Percentiles rank a stretch among this genome's conserved stretches.
Evolutionary conservation across 2,888 invertebrate species (phyloP).

Genomic region (Odontomyia ornata): DNA sequence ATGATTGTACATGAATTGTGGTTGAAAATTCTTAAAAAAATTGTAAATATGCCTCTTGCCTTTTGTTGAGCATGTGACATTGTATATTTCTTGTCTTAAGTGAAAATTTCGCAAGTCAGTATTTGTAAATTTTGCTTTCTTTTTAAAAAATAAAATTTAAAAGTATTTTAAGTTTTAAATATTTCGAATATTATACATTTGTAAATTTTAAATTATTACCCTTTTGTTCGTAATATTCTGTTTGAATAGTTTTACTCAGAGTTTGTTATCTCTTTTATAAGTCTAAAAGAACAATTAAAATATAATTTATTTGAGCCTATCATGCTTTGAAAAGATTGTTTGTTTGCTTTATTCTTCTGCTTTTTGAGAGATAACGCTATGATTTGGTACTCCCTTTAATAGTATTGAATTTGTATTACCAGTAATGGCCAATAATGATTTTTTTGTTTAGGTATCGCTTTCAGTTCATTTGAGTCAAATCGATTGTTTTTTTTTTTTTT

Average conservation of each 20-base stretch:
- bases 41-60: slow-evolving; percentile 27
- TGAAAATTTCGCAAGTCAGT: slow-evolving; percentile 18
- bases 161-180: not conserved
- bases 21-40: not conserved
- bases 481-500: too few relatives aligned
- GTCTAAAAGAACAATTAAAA: not conserved
- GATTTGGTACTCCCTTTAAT: too few relatives aligned
- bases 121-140: not conserved
- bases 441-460: too few relatives aligned
- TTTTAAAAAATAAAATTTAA: not conserved
- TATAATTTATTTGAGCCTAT: slow-evolving; percentile 22
- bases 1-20: not conserved
- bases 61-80: slow-evolving; percentile 18
- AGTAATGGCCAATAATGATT: too few relatives aligned
- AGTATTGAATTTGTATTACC: too few relatives aligned
- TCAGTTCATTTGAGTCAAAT: too few relatives aligned
- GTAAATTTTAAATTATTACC: slow-evolving; percentile 28
- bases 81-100: not conserved
- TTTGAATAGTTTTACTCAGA: not conserved
- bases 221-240: slow-evolving; percentile 1
- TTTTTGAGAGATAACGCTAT: too few relatives aligned
- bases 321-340: not conserved
- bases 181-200: not conserved
- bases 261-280: slow-evolving; percentile 15
- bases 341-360: not conserved